Evolutionary conservation across 1,140 invertebrate species (phyloP).

Genomic region (Drosophila serrata): DNA sequence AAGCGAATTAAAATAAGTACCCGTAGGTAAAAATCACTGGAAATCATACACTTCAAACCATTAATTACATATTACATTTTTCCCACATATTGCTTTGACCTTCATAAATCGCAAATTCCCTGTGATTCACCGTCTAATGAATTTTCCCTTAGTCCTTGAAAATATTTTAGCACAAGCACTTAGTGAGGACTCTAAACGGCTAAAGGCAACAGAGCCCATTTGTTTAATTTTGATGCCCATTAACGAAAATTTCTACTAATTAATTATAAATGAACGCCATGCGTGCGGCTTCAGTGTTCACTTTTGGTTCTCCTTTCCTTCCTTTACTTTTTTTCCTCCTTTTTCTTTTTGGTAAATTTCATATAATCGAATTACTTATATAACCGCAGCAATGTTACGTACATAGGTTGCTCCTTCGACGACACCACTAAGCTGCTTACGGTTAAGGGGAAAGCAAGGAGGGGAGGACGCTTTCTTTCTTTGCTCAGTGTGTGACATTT

Average conservation of each 20-base stretch:
- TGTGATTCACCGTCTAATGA: conserved; percentile 4
- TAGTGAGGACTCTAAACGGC: neutral
- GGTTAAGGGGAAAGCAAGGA: conserved; percentile 52
- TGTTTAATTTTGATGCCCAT: conserved; percentile 69
- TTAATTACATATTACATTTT: conserved; percentile 2
- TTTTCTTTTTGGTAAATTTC: conserved; percentile 43
- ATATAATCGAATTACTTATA: conserved; percentile 80
- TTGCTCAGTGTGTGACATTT: conserved; percentile 71
- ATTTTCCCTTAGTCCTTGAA: neutral
- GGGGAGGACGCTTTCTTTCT: conserved; percentile 47
- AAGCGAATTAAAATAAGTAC: neutral
- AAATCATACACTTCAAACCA: neutral
- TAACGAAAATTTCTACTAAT: conserved; percentile 62
- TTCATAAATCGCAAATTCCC: neutral
- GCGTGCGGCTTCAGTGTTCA: conserved; percentile 31
- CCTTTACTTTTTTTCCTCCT: neutral
- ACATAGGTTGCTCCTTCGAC: conserved; percentile 35
- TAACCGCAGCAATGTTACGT: conserved; percentile 55
- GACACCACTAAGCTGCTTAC: conserved; percentile 78
- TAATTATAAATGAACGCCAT: conserved; percentile 73
- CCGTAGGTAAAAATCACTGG: neutral
- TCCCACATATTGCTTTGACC: neutral
- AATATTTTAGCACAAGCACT: neutral
- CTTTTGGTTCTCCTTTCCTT: conserved; percentile 7
- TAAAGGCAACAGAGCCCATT: conserved; percentile 52